Evolutionary conservation across 2,888 invertebrate species (phyloP), one percentile per base, ranked within the genome.

Genomic region (Smittia aterrima): DNA sequence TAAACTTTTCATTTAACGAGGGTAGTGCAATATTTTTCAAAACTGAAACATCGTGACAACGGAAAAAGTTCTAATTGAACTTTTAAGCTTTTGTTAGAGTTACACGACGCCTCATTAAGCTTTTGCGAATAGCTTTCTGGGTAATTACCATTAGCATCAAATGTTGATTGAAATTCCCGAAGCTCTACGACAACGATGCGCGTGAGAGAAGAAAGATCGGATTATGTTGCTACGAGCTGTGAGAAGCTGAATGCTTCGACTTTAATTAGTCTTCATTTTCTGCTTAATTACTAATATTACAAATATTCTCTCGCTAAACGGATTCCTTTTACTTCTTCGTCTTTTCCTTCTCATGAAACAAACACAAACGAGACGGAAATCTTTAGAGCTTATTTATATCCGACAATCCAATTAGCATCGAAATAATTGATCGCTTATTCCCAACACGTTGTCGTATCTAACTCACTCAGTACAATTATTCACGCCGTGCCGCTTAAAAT

Each of bases 191-290:
- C 32, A 32, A 32, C 9, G 32, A 6, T 9, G 3, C 32, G 13
- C 47, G 47, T 4, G 4, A 38, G 11, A 47, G n/a, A n/a, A 11
- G 47, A 47, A 16, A 47, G 47, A 13, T 2, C 4, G 3, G 47
- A 47, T 47, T 13, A 47, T n/a, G 47, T 13, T 16, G n/a, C n/a
- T 16, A 13, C 9, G 47, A 47, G 47, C 3, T 47, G 16, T 47
- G 47, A 16, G 16, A 47, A 47, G 11, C 2, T 13, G 47, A 6
- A n/a, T 47, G 2, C 47, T 2, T 11, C 47, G 2, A 47, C 47
- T 47, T 47, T 47, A 47, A 47, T 58, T 58, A 20, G 58, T 58
- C 58, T 58, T 58, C 58, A 22, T 58, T 22, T 22, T 20, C 18
- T n/a, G 2, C n/a, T 9, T 58, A 22, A 58, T 58, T 58, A 58